Base-by-base conservation (phyloP, 2,888 invertebrate genomes). In the Cephus rjabovi region DNA sequence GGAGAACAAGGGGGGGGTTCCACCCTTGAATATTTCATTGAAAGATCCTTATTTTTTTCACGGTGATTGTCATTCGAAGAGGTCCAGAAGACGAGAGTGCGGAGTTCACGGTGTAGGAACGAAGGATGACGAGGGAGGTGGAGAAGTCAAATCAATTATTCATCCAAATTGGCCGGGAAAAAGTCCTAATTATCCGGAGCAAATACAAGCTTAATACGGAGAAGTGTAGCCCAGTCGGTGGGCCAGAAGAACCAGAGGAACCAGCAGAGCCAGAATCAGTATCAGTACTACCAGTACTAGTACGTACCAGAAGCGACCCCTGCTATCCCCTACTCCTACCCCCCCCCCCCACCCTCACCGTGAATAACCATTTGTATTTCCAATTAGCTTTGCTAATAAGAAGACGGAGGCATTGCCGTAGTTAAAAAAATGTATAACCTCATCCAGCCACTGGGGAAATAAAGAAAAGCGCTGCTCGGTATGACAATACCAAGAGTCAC, bases 301-400 rank as follows among this genome's bases (percentile, higher is more conserved):
- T 56, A 56, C 9, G 23, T 56, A 56, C 56, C 56, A 56, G 23
- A 23, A 56, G 56, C 71, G 79, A 78, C 77, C 77, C 80, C 77
- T 82, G 77, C 80, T 77, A 74, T 3, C 3, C 35, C 35, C 35
- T 12, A 35, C 35, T 35, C 12, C 35, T 12, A 11, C 34, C 79
- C 70, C 33, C n/a, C 75, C 79, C 82, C 84, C 79, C 84, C 87
- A 88, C 88, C 89, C 85, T 86, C 87, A 89, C 90, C 88, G 88
- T 91, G 91, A 91, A 91, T 91, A 91, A 91, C 91, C 91, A 91
- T 91, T 91, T 91, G 90, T 91, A 91, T 91, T 91, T 91, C 90
- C 91, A 91, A 91, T 91, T 91, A 91, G 90, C 91, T 91, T 91
- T 91, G 90, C 91, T 91, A 91, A 91, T 91, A 91, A 91, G 91